Evolutionary conservation across 2,888 invertebrate species (phyloP).

Genomic region (Agrotis clavis): DNA sequence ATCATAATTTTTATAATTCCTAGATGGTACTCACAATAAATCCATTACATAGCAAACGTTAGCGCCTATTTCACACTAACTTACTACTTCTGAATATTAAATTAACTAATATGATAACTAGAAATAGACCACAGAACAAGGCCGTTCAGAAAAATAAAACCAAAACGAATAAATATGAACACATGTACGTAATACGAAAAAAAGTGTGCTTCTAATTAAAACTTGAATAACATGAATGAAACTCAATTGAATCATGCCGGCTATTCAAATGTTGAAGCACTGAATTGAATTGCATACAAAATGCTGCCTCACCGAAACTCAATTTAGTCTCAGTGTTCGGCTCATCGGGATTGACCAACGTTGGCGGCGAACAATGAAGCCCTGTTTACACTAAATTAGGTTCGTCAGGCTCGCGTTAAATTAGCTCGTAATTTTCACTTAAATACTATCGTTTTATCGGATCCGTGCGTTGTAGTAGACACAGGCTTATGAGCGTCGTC

Average conservation of each 20-base stretch:
- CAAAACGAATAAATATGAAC: too few species aligned
- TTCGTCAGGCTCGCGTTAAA: neutral
- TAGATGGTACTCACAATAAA: too few species aligned
- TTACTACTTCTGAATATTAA: too few species aligned
- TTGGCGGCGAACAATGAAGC: neutral
- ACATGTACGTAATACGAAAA: too few species aligned
- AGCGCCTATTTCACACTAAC: too few species aligned
- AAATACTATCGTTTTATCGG: slow-evolving; percentile 19
- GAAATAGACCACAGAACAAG: too few species aligned
- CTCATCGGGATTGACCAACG: neutral
- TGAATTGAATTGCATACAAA: neutral
- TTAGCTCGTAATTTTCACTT: slow-evolving; percentile 17
- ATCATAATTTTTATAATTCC: too few species aligned
- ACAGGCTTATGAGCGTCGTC: neutral
- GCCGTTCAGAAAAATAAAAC: neutral
- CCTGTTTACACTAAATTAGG: slow-evolving; percentile 9
- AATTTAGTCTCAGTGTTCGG: slow-evolving; percentile 8
- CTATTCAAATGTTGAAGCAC: neutral
- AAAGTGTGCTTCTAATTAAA: neutral
- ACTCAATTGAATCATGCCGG: neutral
- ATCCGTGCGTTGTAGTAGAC: slow-evolving; percentile 1
- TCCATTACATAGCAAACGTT: too few species aligned
- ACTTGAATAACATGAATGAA: neutral
- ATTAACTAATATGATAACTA: too few species aligned
- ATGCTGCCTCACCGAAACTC: neutral